These are phyloP conservation scores for Macrochelys suwanniensis DNA, from an alignment of 2,797 vertebrate genomes.

Conservation along the genomic window DNA sequence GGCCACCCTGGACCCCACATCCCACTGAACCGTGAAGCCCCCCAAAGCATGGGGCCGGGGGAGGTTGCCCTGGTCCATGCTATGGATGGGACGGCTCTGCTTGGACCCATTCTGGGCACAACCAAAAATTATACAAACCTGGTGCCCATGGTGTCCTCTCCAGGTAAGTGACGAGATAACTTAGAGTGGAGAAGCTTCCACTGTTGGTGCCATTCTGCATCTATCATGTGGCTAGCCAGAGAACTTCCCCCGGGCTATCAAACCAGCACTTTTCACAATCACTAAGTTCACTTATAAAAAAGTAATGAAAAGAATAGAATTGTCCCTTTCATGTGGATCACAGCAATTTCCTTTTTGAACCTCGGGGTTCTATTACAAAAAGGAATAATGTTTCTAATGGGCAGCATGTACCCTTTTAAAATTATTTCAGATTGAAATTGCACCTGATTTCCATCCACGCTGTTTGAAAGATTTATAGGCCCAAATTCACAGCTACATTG, in stretches of 20 bases:
- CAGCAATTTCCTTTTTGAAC: slow-evolving; percentile 12
- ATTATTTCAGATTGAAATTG: slow-evolving; percentile 35
- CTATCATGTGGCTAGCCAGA: background rate
- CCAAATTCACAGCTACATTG: background rate
- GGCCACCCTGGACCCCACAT: no score
- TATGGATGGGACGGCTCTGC: no score
- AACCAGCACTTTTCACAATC: background rate
- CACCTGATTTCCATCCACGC: slow-evolving; percentile 3
- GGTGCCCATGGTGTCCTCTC: background rate
- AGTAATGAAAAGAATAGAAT: background rate
- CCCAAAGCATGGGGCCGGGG: no score
- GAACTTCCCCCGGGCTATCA: background rate
- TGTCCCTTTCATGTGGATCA: background rate
- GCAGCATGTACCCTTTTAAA: slow-evolving; percentile 25
- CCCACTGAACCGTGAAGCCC: no score
- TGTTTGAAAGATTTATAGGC: background rate
- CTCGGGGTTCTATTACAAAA: background rate
- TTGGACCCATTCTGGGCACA: no score
- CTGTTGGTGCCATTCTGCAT: background rate
- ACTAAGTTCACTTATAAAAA: background rate
- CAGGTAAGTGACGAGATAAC: background rate
- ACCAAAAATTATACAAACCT: no score
- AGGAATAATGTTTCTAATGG: slow-evolving; percentile 39
- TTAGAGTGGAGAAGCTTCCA: background rate
- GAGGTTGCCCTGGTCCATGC: no score